A percentile compares a stretch with the other conserved stretches of the same genome.
phyloP scores from a whole-genome alignment of 2,113 vertebrate species.

The Vimba vimba region DNA sequence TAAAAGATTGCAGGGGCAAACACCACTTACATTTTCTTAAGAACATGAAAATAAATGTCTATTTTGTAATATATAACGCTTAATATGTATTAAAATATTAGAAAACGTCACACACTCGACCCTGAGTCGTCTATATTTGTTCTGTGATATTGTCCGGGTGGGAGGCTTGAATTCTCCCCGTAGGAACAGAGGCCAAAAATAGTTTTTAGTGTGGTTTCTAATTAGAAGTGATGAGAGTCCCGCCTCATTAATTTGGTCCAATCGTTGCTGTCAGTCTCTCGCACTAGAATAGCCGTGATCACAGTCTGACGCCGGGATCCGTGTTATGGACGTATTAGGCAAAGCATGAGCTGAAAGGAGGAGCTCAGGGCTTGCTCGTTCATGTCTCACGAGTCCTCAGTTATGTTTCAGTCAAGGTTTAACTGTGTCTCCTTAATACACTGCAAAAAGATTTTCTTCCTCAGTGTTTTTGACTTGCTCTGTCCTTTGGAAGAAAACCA shows the following conservation, averaged over 20 bases:
- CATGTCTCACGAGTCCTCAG: not conserved
- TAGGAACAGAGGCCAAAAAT: slow-evolving; percentile 84
- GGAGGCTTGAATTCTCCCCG: slow-evolving; percentile 73
- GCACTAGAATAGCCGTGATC: slow-evolving; percentile 91
- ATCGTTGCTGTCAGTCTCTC: slow-evolving; percentile 81
- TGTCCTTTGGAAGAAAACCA: too few relatives aligned
- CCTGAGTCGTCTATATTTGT: slow-evolving; percentile 79
- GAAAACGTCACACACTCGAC: not conserved
- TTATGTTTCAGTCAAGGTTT: too few relatives aligned
- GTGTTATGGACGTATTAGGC: slow-evolving; percentile 87
- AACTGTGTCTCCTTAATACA: too few relatives aligned
- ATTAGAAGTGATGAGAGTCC: slow-evolving; percentile 86
- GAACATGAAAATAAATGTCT: not conserved
- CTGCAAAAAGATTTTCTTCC: too few relatives aligned
- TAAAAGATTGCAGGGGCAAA: not conserved
- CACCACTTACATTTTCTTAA: not conserved
- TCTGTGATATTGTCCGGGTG: slow-evolving; percentile 47
- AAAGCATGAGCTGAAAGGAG: slow-evolving; percentile 67
- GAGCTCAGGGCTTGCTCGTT: slow-evolving; percentile 46
- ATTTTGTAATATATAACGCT: not conserved
- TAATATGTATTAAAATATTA: not conserved
- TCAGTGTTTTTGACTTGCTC: too few relatives aligned
- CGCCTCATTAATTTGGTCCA: slow-evolving; percentile 87
- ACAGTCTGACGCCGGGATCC: slow-evolving; percentile 71
- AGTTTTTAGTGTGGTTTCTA: slow-evolving; percentile 87